These are phyloP conservation scores for Oligia strigilis DNA, from an alignment of 2,888 invertebrate species.

Conservation along the genomic window DNA sequence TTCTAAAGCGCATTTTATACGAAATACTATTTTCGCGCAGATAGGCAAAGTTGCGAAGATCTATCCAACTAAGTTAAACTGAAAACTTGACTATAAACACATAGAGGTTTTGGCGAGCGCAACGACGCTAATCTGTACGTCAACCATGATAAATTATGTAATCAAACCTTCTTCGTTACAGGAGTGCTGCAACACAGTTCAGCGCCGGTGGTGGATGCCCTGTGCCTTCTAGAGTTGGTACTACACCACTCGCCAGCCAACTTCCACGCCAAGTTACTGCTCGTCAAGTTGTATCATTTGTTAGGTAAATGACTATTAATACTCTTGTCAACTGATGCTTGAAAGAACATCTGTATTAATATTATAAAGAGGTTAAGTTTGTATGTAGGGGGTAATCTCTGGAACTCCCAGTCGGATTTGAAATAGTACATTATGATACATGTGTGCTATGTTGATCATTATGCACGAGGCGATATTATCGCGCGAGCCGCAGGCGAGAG, in stretches of 20 bases:
- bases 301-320: constrained; percentile 88
- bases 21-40: neutral
- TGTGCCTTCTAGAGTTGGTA: constrained; percentile 93
- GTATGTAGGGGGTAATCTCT: too few relatives aligned
- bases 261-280: constrained; percentile 96
- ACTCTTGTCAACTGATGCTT: too few relatives aligned
- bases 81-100: too few relatives aligned
- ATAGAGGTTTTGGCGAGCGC: too few relatives aligned
- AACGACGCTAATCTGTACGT: too few relatives aligned
- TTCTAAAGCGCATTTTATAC: neutral
- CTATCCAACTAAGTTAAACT: neutral
- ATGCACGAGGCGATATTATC: too few relatives aligned
- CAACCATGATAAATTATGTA: neutral
- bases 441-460: too few relatives aligned
- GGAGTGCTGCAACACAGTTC: constrained; percentile 89
- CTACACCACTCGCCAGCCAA: constrained; percentile 95
- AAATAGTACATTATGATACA: too few relatives aligned
- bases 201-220: constrained; percentile 91
- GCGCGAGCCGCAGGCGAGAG: too few relatives aligned
- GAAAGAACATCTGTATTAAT: too few relatives aligned
- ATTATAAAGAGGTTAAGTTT: too few relatives aligned
- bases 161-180: constrained; percentile 62
- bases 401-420: neutral
- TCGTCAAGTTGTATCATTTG: constrained; percentile 95
- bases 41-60: neutral